A percentile compares a stretch with the other conserved stretches of the same genome.
Evolutionary conservation across 2,113 vertebrate genomes (phyloP).

Genomic region (Oncorhynchus kisutch): DNA sequence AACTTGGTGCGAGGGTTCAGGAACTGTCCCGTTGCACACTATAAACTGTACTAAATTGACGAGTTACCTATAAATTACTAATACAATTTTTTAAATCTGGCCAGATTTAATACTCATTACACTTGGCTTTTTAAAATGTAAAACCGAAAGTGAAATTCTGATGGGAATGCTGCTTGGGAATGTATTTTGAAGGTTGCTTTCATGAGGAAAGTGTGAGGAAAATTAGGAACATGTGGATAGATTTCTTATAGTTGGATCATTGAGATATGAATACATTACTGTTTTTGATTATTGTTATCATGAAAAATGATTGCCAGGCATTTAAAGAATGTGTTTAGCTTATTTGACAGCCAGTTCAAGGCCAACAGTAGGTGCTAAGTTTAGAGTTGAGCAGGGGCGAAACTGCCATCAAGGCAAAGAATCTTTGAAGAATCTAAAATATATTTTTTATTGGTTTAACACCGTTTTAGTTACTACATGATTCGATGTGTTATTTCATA

Average conservation of each 20-base stretch:
- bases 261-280: background rate
- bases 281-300: background rate
- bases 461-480: too few species aligned
- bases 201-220: slow-evolving; percentile 17
- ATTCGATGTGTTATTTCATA: too few species aligned
- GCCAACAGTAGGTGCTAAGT: background rate
- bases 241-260: background rate
- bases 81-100: too few species aligned
- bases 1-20: background rate
- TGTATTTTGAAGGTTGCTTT: slow-evolving; percentile 36
- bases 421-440: too few species aligned
- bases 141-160: slow-evolving; percentile 5
- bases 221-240: background rate
- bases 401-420: too few species aligned
- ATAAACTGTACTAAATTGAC: background rate
- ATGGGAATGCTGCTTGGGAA: background rate
- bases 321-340: background rate
- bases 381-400: too few species aligned
- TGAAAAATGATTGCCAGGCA: background rate
- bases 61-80: background rate
- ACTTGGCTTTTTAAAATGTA: background rate
- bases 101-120: background rate
- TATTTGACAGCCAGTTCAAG: background rate
- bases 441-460: too few species aligned
- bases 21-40: background rate